A percentile compares a stretch with the other conserved stretches of the same genome.
These are phyloP conservation scores for Anadara kagoshimensis DNA, from an alignment of 1,140 invertebrate species.

Conservation along the genomic window DNA sequence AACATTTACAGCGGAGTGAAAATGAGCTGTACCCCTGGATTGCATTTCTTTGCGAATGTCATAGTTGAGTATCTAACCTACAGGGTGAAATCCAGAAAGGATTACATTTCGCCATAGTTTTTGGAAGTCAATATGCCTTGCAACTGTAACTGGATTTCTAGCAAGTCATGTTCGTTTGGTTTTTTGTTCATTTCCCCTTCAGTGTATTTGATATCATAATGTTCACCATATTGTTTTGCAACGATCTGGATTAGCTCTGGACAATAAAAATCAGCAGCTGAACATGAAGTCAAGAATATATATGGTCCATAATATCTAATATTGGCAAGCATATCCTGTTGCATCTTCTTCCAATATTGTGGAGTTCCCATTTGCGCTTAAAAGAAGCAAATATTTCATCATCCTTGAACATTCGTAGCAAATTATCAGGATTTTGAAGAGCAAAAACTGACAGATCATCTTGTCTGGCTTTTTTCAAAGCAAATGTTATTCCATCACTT, in stretches of 20 bases:
- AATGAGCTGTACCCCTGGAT: constrained; percentile 18
- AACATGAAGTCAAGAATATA: neutral
- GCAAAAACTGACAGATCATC: neutral
- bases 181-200: constrained; percentile 5
- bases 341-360: neutral
- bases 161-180: neutral
- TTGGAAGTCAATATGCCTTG: constrained; percentile 33
- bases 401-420: neutral
- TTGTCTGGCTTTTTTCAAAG: neutral
- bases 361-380: neutral
- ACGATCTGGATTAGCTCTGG: neutral
- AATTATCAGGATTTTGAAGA: neutral
- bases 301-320: neutral
- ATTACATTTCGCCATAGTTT: constrained; percentile 27
- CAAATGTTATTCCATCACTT: constrained; percentile 1
- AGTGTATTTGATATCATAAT: neutral
- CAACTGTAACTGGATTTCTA: constrained; percentile 30
- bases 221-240: neutral
- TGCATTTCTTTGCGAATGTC: constrained; percentile 35
- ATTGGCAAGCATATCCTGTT: constrained; percentile 1
- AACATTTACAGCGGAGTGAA: constrained; percentile 20
- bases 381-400: neutral
- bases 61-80: constrained; percentile 34
- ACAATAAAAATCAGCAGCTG: constrained; percentile 1
- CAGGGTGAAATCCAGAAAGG: constrained; percentile 23